Conservation (phyloP, 2,888 invertebrate genomes). For the Luffia ferchaultella region DNA sequence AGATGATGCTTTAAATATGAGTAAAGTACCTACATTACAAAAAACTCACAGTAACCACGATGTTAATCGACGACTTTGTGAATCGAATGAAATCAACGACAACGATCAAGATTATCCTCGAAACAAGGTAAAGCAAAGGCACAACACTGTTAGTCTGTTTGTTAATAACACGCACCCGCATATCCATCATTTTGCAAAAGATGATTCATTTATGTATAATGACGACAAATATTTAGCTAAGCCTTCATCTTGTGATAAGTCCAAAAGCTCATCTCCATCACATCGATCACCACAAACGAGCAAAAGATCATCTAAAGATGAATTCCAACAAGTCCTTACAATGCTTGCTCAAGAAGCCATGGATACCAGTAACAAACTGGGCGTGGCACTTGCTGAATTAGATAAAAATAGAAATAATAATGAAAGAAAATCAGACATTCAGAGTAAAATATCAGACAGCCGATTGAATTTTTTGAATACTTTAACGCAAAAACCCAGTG, state of each 20-base stretch:
- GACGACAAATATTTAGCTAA: slow-evolving; percentile 57
- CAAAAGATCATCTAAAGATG: slow-evolving; percentile 53
- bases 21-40: slow-evolving; percentile 57
- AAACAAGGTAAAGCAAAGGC: slow-evolving; percentile 62
- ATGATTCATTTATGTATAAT: slow-evolving; percentile 58
- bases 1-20: slow-evolving; percentile 63
- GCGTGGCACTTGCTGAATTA: slow-evolving; percentile 71
- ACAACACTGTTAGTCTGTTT: slow-evolving; percentile 57
- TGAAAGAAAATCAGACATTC: slow-evolving; percentile 46
- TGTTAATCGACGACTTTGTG: slow-evolving; percentile 55
- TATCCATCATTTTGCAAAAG: slow-evolving; percentile 56
- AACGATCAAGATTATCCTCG: slow-evolving; percentile 49
- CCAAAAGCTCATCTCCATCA: slow-evolving; percentile 64
- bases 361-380: slow-evolving; percentile 75
- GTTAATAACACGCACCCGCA: slow-evolving; percentile 51
- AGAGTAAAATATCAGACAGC: slow-evolving; percentile 58
- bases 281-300: slow-evolving; percentile 62
- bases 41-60: slow-evolving; percentile 71
- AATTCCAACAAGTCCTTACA: slow-evolving; percentile 75
- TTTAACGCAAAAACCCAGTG: slow-evolving; percentile 37
- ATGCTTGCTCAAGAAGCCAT: slow-evolving; percentile 79
- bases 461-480: slow-evolving; percentile 55
- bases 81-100: slow-evolving; percentile 53
- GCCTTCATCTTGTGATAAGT: slow-evolving; percentile 58
- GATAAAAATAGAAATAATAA: slow-evolving; percentile 49